A percentile compares a stretch with the other conserved stretches of the same genome.
phyloP scores from a whole-genome alignment of 2,888 invertebrate genomes.

The Scaptomyza reducta region DNA sequence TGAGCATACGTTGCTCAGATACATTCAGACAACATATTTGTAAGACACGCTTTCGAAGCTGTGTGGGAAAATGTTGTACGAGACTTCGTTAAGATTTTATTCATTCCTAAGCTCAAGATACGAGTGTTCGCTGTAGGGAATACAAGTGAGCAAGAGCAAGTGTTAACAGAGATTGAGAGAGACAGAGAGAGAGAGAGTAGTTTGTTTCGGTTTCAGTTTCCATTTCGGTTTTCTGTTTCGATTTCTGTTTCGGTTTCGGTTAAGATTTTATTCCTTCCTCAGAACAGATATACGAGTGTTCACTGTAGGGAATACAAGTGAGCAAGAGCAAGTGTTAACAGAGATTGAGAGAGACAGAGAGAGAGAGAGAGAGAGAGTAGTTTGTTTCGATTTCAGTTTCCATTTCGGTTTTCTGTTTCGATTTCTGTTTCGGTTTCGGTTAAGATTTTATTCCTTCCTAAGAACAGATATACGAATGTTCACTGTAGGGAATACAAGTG shows the following conservation, averaged over 20 bases:
- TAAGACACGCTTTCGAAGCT: too few species aligned
- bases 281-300: background rate
- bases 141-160: conserved; percentile 3
- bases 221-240: conserved; percentile 26
- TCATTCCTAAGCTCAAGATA: too few species aligned
- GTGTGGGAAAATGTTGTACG: too few species aligned
- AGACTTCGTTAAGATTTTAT: too few species aligned
- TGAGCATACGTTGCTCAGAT: too few species aligned
- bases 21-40: too few species aligned
- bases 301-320: conserved; percentile 25
- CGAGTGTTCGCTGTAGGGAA: conserved; percentile 21
- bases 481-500: conserved; percentile 25
- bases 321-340: background rate
- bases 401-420: conserved; percentile 26
- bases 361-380: conserved; percentile 6
- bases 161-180: background rate
- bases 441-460: too few species aligned
- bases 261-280: too few species aligned
- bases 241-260: too few species aligned
- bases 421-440: too few species aligned
- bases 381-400: conserved; percentile 46
- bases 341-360: background rate
- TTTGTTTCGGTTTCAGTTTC: conserved; percentile 46
- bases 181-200: conserved; percentile 1
- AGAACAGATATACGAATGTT: background rate